Conservation (phyloP, 2,113 vertebrate species). For the Eolophus roseicapilla region DNA sequence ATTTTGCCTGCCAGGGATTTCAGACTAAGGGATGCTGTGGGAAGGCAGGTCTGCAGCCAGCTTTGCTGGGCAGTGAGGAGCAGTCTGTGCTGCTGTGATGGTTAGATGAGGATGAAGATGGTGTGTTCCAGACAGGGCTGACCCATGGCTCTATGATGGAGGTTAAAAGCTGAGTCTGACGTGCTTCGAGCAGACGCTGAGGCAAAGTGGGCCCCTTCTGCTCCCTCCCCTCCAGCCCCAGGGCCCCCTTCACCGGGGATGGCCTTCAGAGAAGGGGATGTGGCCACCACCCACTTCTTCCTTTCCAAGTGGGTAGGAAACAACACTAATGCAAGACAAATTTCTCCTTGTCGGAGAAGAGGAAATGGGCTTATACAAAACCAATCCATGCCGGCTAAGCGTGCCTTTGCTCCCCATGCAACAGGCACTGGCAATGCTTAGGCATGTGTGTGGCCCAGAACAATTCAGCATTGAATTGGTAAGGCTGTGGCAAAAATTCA, state of each 20-base stretch:
- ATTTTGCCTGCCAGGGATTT: not conserved
- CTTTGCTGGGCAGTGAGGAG: not conserved
- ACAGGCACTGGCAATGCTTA: not conserved
- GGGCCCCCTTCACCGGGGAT: not conserved
- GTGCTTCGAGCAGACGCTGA: accelerated
- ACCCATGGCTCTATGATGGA: not conserved
- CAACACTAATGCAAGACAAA: not conserved
- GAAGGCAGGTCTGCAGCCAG: not conserved
- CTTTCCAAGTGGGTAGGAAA: slow-evolving; percentile 37
- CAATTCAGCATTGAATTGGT: not conserved
- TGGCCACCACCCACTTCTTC: slow-evolving; percentile 58
- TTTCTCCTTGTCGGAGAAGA: slow-evolving; percentile 6
- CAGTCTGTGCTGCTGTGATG: not conserved
- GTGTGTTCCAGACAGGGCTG: not conserved
- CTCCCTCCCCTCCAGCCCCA: accelerated
- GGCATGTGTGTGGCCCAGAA: not conserved
- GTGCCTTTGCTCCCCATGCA: not conserved
- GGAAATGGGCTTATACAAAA: slow-evolving; percentile 12
- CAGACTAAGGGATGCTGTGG: not conserved
- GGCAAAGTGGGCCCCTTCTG: not conserved
- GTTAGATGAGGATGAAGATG: not conserved
- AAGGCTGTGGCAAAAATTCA: not conserved
- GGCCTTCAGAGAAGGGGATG: not conserved
- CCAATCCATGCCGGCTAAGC: accelerated
- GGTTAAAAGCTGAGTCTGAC: not conserved